Conservation (phyloP, 2,888 invertebrate genomes). For the Gandaritis pyraliata region DNA sequence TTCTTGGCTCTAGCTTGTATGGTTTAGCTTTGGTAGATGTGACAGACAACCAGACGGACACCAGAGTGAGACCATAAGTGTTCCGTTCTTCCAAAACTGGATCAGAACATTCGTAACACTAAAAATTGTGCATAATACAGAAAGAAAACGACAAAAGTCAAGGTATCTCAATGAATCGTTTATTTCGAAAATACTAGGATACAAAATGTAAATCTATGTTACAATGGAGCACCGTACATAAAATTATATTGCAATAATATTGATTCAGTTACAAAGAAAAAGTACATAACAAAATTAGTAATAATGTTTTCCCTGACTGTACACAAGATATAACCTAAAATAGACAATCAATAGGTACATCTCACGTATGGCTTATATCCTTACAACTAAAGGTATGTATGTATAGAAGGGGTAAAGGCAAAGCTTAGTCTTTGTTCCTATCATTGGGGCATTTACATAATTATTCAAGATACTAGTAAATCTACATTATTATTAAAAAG, state of each 20-base stretch:
- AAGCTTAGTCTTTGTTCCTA: conserved; percentile 65
- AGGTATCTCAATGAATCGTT: conserved; percentile 71
- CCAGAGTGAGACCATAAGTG: too few relatives aligned
- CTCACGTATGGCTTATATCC: conserved; percentile 50
- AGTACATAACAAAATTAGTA: conserved; percentile 17
- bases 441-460: conserved; percentile 54
- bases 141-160: conserved; percentile 43
- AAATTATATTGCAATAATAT: conserved; percentile 69
- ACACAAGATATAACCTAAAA: conserved; percentile 50
- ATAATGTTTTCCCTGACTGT: conserved; percentile 21
- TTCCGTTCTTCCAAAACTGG: too few relatives aligned
- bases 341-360: conserved; percentile 55
- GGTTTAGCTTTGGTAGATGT: too few relatives aligned
- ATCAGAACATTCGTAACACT: too few relatives aligned
- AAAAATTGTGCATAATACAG: too few relatives aligned
- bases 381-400: conserved; percentile 57
- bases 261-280: conserved; percentile 46
- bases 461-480: conserved; percentile 16
- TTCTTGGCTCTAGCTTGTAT: too few relatives aligned
- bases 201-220: conserved; percentile 77
- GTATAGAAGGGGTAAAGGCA: conserved; percentile 70
- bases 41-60: too few relatives aligned
- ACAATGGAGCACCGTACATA: conserved; percentile 81
- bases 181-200: conserved; percentile 78
- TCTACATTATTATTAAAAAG: conserved; percentile 16